Evolutionary conservation across 2,113 vertebrate genomes (phyloP), one percentile per base, ranked within the genome.

Genomic region (Chionis minor): DNA sequence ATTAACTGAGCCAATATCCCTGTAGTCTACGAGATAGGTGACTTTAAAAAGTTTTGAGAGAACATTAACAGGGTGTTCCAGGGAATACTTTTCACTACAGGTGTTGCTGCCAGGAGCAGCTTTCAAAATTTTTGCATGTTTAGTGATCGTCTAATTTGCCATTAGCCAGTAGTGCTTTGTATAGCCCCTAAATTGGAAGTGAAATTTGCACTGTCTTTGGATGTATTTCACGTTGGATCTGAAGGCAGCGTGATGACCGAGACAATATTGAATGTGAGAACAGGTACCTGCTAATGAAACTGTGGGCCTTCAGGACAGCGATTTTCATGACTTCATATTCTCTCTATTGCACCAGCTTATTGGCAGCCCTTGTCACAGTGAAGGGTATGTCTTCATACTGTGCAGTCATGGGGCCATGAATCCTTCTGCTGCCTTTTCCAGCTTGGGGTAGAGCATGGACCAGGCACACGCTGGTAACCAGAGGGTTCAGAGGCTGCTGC

Each of bases 1-100:
- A 95, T 88, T 88, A 91, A 77, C 49, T 81, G 87, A 95, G 87
- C 77, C 89, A 94, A 72, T 82, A 95, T 77, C 70, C 78, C 67
- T 87, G 73, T 56, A 22, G 63, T 45, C 61, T 42, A 65, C 47
- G 83, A 93, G 54, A 44, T 16, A 86, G 72, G 77, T 82, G 88
- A 92, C 67, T 97, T 91, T 45, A 47, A 26, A 71, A 96, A 95
- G 55, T 94, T 96, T 89, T 27, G n/a, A 33, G 52, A 71, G 70
- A 73, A 73, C 70, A 38, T 62, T 51, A 94, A 21, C 30, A 81
- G 28, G 52, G 3, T 67, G 22, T 77, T 87, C 92, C 45, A 73
- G 45, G 45, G 70, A 94, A 52, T 86, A 27, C 59, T 92, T 94
- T 74, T 74, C 27, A 28, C 65, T 73, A 22, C 17, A 70, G 63